These are phyloP conservation scores for Chitala chitala DNA, from an alignment of 2,113 vertebrate species.

Conservation along the genomic window DNA sequence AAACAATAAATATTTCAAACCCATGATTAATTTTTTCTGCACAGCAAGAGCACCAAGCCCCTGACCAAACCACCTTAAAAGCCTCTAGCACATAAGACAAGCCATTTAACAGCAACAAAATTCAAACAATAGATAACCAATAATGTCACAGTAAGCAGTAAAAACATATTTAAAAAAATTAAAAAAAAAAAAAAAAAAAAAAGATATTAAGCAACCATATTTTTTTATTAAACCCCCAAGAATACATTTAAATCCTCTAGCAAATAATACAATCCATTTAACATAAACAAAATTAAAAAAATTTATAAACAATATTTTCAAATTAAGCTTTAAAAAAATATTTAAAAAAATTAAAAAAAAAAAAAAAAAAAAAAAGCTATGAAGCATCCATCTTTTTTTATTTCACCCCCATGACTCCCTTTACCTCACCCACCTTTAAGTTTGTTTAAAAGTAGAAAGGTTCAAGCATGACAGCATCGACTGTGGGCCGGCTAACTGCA, in stretches of 20 bases:
- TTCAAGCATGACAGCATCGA: constrained; percentile 61
- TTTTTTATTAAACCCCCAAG: constrained; percentile 63
- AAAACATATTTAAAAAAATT: no score
- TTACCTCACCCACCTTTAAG: constrained; percentile 54
- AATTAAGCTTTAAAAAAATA: no score
- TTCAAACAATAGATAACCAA: constrained; percentile 71
- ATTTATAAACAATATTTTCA: no score
- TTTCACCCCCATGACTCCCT: constrained; percentile 55
- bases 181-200: constrained; percentile 63
- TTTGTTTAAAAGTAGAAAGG: constrained; percentile 64
- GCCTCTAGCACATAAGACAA: constrained; percentile 66
- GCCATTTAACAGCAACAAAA: constrained; percentile 66
- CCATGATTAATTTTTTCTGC: constrained; percentile 59
- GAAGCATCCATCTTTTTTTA: constrained; percentile 72
- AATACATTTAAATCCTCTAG: constrained; percentile 50
- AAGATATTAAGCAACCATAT: constrained; percentile 71
- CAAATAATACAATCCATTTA: no score
- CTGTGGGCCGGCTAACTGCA: constrained; percentile 63
- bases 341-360: no score
- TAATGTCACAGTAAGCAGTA: constrained; percentile 71
- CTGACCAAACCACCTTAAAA: constrained; percentile 65
- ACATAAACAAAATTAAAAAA: no score
- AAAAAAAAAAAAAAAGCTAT: constrained; percentile 64
- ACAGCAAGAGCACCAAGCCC: constrained; percentile 64
- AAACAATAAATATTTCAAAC: constrained; percentile 62